Evolutionary conservation across 2,888 invertebrate genomes (phyloP).

Genomic region (Dicycla oo): DNA sequence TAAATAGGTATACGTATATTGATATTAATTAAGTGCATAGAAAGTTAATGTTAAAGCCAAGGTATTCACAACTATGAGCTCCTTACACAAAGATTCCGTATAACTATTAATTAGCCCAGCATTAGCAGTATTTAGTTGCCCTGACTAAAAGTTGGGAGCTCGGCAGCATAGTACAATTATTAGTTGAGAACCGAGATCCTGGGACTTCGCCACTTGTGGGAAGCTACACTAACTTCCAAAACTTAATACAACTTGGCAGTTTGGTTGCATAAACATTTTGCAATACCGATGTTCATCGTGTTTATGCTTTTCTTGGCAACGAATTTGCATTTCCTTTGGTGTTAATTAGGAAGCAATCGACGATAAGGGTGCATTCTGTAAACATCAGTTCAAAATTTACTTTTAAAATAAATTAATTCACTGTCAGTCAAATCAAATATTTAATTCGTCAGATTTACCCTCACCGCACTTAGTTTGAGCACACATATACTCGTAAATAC

Average conservation of each 20-base stretch:
- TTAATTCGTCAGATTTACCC: too few species aligned
- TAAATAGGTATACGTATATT: too few species aligned
- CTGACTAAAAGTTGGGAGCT: slow-evolving; percentile 40
- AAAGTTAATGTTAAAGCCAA: neutral
- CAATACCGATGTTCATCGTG: slow-evolving; percentile 1
- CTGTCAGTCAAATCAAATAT: too few species aligned
- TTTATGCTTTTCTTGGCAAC: slow-evolving; percentile 1
- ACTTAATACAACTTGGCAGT: slow-evolving; percentile 40
- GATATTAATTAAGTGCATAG: too few species aligned
- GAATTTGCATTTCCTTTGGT: neutral
- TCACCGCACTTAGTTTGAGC: neutral
- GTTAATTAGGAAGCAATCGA: neutral
- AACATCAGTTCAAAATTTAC: neutral
- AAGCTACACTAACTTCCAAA: slow-evolving; percentile 32
- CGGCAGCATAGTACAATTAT: slow-evolving; percentile 62
- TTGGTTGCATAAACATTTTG: slow-evolving; percentile 10
- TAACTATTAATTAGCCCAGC: slow-evolving; percentile 51
- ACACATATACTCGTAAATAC: too few species aligned
- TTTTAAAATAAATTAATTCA: neutral
- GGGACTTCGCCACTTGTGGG: slow-evolving; percentile 34
- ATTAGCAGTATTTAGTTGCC: slow-evolving; percentile 38
- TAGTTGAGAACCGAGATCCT: slow-evolving; percentile 58
- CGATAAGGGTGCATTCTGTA: neutral
- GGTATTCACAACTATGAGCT: neutral
- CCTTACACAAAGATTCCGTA: slow-evolving; percentile 9